phyloP scores from a whole-genome alignment of 2,888 invertebrate species.

The Cepaea hortensis region DNA sequence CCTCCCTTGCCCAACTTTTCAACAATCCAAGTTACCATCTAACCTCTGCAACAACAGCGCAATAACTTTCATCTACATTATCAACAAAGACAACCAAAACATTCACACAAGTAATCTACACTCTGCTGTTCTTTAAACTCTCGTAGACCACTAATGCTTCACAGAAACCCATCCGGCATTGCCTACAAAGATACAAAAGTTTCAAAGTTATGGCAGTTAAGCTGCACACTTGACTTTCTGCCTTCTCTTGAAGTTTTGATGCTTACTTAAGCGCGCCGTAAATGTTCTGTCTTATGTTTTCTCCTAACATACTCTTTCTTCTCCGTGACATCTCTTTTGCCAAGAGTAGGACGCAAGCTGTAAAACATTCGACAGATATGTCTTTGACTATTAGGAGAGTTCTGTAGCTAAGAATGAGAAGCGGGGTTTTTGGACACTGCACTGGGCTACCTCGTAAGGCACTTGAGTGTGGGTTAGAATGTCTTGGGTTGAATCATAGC shows the following conservation, averaged over 20 bases:
- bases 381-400: background rate
- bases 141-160: background rate
- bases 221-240: constrained; percentile 5
- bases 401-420: background rate
- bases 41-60: background rate
- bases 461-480: background rate
- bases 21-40: too few species aligned
- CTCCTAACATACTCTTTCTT: constrained; percentile 1
- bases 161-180: too few species aligned
- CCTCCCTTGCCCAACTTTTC: too few species aligned
- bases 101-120: background rate
- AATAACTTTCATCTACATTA: background rate
- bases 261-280: constrained; percentile 4
- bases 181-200: too few species aligned
- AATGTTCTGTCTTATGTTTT: background rate
- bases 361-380: background rate
- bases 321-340: background rate
- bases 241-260: background rate
- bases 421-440: background rate
- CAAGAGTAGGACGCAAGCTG: background rate
- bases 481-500: background rate
- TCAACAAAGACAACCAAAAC: background rate
- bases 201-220: too few species aligned
- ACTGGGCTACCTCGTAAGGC: background rate
- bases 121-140: background rate